phyloP scores from a whole-genome alignment of 2,888 invertebrate genomes.

The Ophioninae sp. region DNA sequence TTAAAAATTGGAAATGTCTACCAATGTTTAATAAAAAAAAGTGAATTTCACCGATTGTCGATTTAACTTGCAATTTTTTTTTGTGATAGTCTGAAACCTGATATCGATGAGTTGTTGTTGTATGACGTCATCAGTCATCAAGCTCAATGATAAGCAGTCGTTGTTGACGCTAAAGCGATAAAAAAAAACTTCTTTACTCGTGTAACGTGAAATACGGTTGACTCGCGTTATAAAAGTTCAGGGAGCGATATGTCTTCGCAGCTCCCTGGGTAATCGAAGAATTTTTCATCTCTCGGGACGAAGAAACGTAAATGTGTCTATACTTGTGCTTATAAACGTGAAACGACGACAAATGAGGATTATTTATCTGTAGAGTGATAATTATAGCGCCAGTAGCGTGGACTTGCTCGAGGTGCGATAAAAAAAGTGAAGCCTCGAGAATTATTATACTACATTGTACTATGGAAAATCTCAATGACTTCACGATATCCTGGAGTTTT shows the following conservation, averaged over 20 bases:
- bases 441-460: conserved; percentile 14
- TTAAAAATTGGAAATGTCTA: not conserved
- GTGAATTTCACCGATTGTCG: not conserved
- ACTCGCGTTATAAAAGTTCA: not conserved
- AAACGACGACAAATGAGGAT: conserved; percentile 35
- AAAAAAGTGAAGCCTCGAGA: conserved; percentile 23
- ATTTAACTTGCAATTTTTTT: not conserved
- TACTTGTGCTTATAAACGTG: not conserved
- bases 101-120: not conserved
- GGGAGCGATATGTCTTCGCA: not conserved
- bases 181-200: not conserved
- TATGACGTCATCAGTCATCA: conserved; percentile 8
- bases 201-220: not conserved
- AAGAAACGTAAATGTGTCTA: not conserved
- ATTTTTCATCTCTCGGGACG: not conserved
- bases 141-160: conserved; percentile 15
- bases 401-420: conserved; percentile 43
- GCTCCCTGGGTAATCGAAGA: not conserved
- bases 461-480: conserved; percentile 23
- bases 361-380: conserved; percentile 53
- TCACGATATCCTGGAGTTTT: not conserved
- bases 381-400: conserved; percentile 41
- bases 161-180: not conserved
- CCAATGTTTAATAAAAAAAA: not conserved
- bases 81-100: not conserved